Evolutionary conservation across 92 coral and sea anemone genomes (phyloP).

Genomic region (Phenganax stokvisi): DNA sequence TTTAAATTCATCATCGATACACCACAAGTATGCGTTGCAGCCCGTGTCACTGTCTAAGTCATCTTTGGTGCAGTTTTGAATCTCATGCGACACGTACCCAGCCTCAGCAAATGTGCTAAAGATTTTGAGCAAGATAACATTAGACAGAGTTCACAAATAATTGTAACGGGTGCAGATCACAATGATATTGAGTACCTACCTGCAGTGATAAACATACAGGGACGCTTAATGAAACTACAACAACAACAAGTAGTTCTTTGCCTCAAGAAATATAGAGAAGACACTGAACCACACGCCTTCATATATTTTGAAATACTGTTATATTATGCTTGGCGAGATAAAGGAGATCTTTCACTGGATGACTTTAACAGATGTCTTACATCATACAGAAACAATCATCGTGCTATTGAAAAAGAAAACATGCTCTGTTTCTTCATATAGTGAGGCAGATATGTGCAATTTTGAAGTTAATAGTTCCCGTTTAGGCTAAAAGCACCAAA

Average conservation of each 20-base stretch:
- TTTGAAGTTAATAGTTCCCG: slow-evolving; percentile 26
- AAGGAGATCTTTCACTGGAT: slow-evolving; percentile 24
- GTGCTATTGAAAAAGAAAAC: slow-evolving; percentile 19
- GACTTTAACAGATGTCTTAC: slow-evolving; percentile 23
- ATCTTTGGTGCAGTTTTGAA: slow-evolving; percentile 29
- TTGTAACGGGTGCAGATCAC: slow-evolving; percentile 25
- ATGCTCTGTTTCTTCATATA: slow-evolving; percentile 30
- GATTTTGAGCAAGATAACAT: slow-evolving; percentile 6
- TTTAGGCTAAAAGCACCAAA: slow-evolving; percentile 23
- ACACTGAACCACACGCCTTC: slow-evolving; percentile 35
- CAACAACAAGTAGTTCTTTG: slow-evolving; percentile 20
- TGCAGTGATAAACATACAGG: slow-evolving; percentile 16
- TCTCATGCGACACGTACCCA: slow-evolving; percentile 26
- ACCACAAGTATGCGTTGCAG: slow-evolving; percentile 7
- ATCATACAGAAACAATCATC: slow-evolving; percentile 15
- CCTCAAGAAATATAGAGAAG: slow-evolving; percentile 23
- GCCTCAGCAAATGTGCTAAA: slow-evolving; percentile 21
- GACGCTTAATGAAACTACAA: slow-evolving; percentile 32
- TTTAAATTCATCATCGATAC: slow-evolving; percentile 30
- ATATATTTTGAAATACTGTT: slow-evolving; percentile 20
- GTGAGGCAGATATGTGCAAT: slow-evolving; percentile 31
- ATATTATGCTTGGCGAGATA: neutral
- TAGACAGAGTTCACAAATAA: slow-evolving; percentile 23
- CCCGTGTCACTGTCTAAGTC: slow-evolving; percentile 15
- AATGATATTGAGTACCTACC: slow-evolving; percentile 24